Conservation (phyloP, 2,797 vertebrate species). For the Triplophysa bombifrons region DNA sequence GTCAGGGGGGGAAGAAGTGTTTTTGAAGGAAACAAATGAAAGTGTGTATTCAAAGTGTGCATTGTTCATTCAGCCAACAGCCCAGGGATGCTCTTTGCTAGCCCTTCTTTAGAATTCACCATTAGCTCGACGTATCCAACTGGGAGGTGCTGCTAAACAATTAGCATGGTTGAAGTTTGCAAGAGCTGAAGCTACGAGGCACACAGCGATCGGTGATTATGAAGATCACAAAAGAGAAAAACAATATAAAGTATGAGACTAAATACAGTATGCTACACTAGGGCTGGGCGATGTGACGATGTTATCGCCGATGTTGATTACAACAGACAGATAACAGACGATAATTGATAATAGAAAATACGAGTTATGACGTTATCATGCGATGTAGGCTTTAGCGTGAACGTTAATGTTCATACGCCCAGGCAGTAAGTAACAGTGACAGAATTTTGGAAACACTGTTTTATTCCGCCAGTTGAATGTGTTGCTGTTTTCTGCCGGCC, state of each 20-base stretch:
- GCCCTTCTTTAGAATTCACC: conserved; percentile 42
- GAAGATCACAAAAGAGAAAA: conserved; percentile 2
- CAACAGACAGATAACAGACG: no score
- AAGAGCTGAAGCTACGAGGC: conserved; percentile 24
- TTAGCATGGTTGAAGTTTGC: conserved; percentile 41
- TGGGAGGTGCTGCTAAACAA: conserved; percentile 46
- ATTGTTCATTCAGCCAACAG: conserved; percentile 38
- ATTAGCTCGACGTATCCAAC: conserved; percentile 29
- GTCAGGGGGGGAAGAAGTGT: conserved; percentile 13
- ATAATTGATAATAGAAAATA: no score
- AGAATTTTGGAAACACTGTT: no score
- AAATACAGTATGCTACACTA: neutral
- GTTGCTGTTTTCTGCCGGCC: no score
- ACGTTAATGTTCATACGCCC: no score
- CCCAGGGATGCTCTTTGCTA: conserved; percentile 22
- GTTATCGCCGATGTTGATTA: no score
- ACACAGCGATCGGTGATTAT: conserved; percentile 37
- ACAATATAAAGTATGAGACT: neutral
- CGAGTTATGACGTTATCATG: no score
- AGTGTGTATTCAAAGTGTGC: conserved; percentile 29
- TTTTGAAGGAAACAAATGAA: conserved; percentile 35
- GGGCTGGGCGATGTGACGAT: no score
- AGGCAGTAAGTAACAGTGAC: no score
- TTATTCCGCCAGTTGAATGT: no score
- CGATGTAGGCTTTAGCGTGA: no score